Base-by-base conservation (phyloP, 2,113 vertebrate species). In the Tachysurus vachellii region DNA sequence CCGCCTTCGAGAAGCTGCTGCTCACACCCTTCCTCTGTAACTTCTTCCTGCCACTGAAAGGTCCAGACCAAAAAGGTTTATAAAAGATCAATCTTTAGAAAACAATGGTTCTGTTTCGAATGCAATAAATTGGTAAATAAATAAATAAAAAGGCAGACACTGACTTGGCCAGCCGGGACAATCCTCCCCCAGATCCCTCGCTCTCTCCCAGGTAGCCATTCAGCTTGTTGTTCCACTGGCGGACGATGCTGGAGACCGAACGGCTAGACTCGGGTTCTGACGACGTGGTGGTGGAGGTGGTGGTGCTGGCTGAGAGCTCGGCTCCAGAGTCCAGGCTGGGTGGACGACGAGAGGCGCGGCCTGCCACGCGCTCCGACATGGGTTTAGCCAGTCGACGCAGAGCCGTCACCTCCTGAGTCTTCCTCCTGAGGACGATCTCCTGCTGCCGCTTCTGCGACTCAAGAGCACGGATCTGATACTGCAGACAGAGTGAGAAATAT, bases 391-490 rank as follows among this genome's bases (percentile, higher is more conserved):
- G 89, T 17, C 98, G 97, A n/a, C 98, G 95, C 90, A 99, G 94
- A 0, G 97, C 97, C 0, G 97, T 97, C 76, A 99, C 98, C 93
- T 99, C 98, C 93, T 99, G 98, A 0, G 97, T 99, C 90, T 98
- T 99, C 89, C 98, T 95, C 88, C 97, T 95, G 87, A 99, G 93
- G 8, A 99, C 97, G 14, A 98, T 93, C 85, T 99, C 98, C 94
- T 99, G 98, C 93, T 99, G 98, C 17, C 96, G 93, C 92, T 99
- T 99, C 94, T 99, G 98, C 44, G 97, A 97, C 91, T 99, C 98
- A 90, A 99, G 93, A 1, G 98, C 94, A 12, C 97, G 95, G 76
- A 99, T 99, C 93, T 99, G 98, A 93, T 97, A 99, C 98, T 99
- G 92, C 19, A 47, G 71, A 36, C 3, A 56, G 14, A 10, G 23